phyloP scores from a whole-genome alignment of 2,888 invertebrate species.

The Trissoscelio sp. region DNA sequence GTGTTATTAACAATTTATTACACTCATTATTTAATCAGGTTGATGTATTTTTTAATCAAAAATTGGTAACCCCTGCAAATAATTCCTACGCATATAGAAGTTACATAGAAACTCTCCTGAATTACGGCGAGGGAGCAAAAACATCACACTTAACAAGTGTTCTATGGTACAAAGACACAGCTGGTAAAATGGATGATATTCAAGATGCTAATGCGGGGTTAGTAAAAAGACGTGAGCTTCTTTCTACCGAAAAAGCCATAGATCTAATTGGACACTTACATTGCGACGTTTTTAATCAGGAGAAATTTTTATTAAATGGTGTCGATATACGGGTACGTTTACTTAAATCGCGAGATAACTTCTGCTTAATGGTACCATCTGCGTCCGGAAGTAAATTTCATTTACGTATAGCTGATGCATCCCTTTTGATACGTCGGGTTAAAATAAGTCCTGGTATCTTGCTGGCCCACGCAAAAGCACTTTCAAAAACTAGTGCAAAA shows the following conservation, averaged over 20 bases:
- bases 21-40: constrained; percentile 70
- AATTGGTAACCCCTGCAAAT: constrained; percentile 71
- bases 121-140: constrained; percentile 67
- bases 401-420: too few species aligned
- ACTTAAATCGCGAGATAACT: constrained; percentile 66
- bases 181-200: constrained; percentile 33
- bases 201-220: not conserved
- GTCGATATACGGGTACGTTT: constrained; percentile 68
- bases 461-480: constrained; percentile 71
- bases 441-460: constrained; percentile 71
- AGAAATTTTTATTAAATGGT: constrained; percentile 69
- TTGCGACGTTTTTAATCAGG: too few species aligned
- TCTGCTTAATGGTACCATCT: constrained; percentile 54
- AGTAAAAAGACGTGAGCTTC: constrained; percentile 1
- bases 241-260: not conserved
- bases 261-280: constrained; percentile 65
- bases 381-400: too few species aligned
- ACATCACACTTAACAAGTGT: constrained; percentile 65
- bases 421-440: constrained; percentile 13
- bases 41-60: constrained; percentile 73
- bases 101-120: constrained; percentile 72
- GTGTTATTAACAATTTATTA: constrained; percentile 30
- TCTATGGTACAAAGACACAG: constrained; percentile 52
- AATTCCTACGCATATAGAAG: constrained; percentile 72
- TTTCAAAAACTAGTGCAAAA: constrained; percentile 66